Evolutionary conservation across 2,888 invertebrate genomes (phyloP), one percentile per base, ranked within the genome.

Genomic region (Melieria crassipennis): DNA sequence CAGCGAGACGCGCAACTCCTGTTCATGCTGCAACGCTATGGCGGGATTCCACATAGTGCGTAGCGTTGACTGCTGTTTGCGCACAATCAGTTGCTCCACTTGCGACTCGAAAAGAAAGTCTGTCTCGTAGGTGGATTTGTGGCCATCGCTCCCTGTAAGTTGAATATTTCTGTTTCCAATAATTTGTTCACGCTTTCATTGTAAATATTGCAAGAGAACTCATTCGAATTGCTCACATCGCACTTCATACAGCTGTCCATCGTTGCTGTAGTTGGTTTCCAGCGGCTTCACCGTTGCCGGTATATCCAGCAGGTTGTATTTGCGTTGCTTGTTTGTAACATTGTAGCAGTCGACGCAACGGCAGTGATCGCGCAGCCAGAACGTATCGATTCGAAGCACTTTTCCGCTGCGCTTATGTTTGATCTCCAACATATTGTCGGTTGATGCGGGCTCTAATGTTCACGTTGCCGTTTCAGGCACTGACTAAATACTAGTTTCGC

Each of bases 301-400:
- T 61, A 91, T 86, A 42, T 89, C 88, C 56, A 91, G 77, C 61
- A 91, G 84, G 82, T 91, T 89, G 47, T 87, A 85, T 66, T 88
- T 89, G 77, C 91, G 88, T 83, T 92, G 92, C 73, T 88, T 88
- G 0, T 91, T 91, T 46, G 85, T 84, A 0, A 83, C 79, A 78
- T 91, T 90, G 79, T 91, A 91, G 77, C 93, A 93, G 47, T 83
- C 79, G 0, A 81, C 70, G 80, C 93, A 92, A 72, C 91, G 82
- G 70, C 87, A 88, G 75, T 88, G 87, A 77, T 88, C 87, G 4
- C 87, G 81, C n/a, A 86, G 76, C 86, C 87, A 87, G 76, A 83
- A 82, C n/a, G 77, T 63, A 74, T 79, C 75, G 4, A 85, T 70
- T 62, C 79, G 76, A 0, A 86, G 48, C 3, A 69, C 63, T 70